Evolutionary conservation across 2,113 vertebrate genomes (phyloP), one percentile per base, ranked within the genome.

Genomic region (Serinus canaria): DNA sequence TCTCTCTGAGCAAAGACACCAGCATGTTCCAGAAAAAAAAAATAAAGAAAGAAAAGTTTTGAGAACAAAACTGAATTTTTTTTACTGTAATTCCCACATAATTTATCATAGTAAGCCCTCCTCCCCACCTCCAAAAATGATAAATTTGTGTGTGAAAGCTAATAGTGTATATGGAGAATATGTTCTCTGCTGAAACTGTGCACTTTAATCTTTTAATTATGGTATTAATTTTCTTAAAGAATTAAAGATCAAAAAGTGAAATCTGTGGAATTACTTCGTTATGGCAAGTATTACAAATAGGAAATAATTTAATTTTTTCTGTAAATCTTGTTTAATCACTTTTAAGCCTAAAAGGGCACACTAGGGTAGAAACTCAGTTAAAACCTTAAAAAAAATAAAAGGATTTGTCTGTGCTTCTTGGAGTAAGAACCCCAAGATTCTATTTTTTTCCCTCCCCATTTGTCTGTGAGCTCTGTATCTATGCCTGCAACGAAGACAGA

Each of bases 191-290:
- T 93, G 68, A 88, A 83, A 56, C 2, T 13, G 17, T 62, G 47
- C 44, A 37, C 43, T 83, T 76, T 64, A 75, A 77, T 94, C 39
- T 70, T 89, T 93, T 95, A 95, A 90, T 89, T 90, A 67, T 64
- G 35, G 52, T 72, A 63, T 9, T 90, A 83, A 83, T 94, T 90
- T 93, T 87, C 79, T 90, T 86, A 53, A 86, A 82, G 83, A 86
- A 77, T 77, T 83, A 92, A 86, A 90, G 79, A 83, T 86, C 60
- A 88, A 75, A 83, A 89, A 87, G 25, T 72, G 25, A 83, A 86
- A 96, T 92, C 41, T 92, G 33, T 68, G n/a, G 64, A 85, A 90
- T 74, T 55, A 31, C 44, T 63, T 92, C 2, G 1, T 78, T 77
- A 56, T 60, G 24, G 35, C 12, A 47, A 44, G 25, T 44, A 63